A percentile compares a stretch with the other conserved stretches of the same genome.
Evolutionary conservation across 2,888 invertebrate species (phyloP).

Genomic region (Macrosiphum euphorbiae): DNA sequence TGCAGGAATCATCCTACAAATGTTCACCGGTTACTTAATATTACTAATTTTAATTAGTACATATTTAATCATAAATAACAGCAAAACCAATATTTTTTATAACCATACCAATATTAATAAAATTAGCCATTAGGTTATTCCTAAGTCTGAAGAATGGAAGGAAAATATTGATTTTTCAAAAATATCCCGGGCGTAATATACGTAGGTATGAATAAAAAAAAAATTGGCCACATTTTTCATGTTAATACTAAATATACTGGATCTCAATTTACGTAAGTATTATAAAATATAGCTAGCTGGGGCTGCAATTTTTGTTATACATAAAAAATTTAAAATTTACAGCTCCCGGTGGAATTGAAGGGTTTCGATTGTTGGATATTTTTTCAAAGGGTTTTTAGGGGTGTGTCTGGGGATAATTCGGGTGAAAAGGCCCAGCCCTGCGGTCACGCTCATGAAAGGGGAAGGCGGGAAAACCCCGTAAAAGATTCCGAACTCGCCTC

Average conservation of each 20-base stretch:
- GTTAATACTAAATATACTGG: no score
- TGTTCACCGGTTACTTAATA: neutral
- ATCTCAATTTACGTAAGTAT: neutral
- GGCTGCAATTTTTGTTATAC: neutral
- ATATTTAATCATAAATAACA: neutral
- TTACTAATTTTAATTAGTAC: neutral
- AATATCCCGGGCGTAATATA: neutral
- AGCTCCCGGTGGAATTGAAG: neutral
- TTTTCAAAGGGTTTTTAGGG: neutral
- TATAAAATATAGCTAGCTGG: neutral
- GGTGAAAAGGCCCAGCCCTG: neutral
- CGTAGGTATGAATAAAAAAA: no score
- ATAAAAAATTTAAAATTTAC: neutral
- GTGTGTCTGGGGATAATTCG: neutral
- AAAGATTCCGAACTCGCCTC: constrained; percentile 8
- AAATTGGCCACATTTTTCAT: no score
- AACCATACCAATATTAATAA: neutral
- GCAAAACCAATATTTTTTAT: neutral
- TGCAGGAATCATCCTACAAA: neutral
- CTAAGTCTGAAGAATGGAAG: neutral
- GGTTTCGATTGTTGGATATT: neutral
- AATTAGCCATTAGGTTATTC: neutral
- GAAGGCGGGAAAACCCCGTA: neutral
- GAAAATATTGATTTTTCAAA: neutral
- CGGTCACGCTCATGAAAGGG: neutral